Evolutionary conservation across 2,888 invertebrate genomes (phyloP).

Genomic region (Pollenia angustigena): DNA sequence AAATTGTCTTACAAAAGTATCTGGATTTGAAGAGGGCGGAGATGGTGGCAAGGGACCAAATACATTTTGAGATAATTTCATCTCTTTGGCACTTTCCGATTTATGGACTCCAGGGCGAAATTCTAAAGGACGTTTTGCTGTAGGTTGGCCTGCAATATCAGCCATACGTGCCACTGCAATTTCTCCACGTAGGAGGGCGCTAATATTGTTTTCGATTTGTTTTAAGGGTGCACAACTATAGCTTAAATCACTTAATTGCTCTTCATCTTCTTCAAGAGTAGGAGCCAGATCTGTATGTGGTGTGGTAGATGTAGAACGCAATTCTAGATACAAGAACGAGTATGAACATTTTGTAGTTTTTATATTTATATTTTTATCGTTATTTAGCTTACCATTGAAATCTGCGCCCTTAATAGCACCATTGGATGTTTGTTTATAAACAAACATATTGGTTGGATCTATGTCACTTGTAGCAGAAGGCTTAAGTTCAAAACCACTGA

Average conservation of each 20-base stretch:
- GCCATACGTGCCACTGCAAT: conserved; percentile 79
- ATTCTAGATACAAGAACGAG: conserved; percentile 73
- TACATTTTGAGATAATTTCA: conserved; percentile 84
- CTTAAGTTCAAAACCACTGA: conserved; percentile 76
- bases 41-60: conserved; percentile 84
- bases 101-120: conserved; percentile 88
- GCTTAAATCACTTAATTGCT: conserved; percentile 85
- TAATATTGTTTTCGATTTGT: conserved; percentile 90
- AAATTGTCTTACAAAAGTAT: conserved; percentile 75
- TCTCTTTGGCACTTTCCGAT: conserved; percentile 90
- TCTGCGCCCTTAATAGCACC: conserved; percentile 53
- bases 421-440: conserved; percentile 65
- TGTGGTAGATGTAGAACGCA: conserved; percentile 83
- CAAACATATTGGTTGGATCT: conserved; percentile 65
- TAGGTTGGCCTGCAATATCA: conserved; percentile 80
- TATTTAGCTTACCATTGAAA: conserved; percentile 48
- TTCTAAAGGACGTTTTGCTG: conserved; percentile 83
- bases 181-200: conserved; percentile 87
- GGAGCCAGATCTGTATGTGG: conserved; percentile 88
- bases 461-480: conserved; percentile 74
- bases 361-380: no score
- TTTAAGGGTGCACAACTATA: conserved; percentile 88
- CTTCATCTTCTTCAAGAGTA: conserved; percentile 89
- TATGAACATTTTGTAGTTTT: not conserved
- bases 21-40: conserved; percentile 82